A percentile compares a stretch with the other conserved stretches of the same genome.
phyloP scores from a whole-genome alignment of 1,140 invertebrate genomes.

The Listronotus bonariensis region DNA sequence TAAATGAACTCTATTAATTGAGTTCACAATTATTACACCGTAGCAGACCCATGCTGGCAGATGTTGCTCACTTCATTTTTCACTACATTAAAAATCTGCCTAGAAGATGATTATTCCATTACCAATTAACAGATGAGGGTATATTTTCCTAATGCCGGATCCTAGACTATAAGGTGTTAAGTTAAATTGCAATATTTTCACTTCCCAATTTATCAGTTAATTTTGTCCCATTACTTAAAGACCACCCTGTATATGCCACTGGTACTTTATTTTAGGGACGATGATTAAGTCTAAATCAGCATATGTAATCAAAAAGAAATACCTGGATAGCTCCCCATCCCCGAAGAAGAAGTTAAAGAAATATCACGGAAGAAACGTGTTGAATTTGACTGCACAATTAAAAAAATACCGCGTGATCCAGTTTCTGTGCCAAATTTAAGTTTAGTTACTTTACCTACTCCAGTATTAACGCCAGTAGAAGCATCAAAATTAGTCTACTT shows the following conservation, averaged over 20 bases:
- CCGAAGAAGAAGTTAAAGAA: slow-evolving; percentile 38
- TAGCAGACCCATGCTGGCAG: too few relatives aligned
- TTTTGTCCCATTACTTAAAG: too few relatives aligned
- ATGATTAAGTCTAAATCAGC: slow-evolving; percentile 69
- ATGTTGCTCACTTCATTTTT: too few relatives aligned
- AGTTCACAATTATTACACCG: too few relatives aligned
- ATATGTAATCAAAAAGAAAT: slow-evolving; percentile 62
- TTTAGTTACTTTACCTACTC: slow-evolving; percentile 65
- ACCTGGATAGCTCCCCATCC: slow-evolving; percentile 39
- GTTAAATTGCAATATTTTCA: too few relatives aligned
- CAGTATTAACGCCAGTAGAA: slow-evolving; percentile 70
- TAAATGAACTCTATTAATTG: too few relatives aligned
- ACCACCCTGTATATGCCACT: not conserved
- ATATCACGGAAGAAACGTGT: slow-evolving; percentile 52
- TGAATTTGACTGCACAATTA: slow-evolving; percentile 51
- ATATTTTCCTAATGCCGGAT: too few relatives aligned
- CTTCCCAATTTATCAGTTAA: too few relatives aligned
- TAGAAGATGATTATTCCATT: too few relatives aligned
- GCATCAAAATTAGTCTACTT: slow-evolving; percentile 72
- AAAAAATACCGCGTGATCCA: slow-evolving; percentile 69
- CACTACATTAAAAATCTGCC: too few relatives aligned
- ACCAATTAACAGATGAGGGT: too few relatives aligned
- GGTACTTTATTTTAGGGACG: slow-evolving; percentile 43
- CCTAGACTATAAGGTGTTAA: too few relatives aligned
- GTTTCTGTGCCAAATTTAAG: slow-evolving; percentile 79